phyloP scores from a whole-genome alignment of 53 echinoderm and acorn worm genomes.

The Luidia sarsii region DNA sequence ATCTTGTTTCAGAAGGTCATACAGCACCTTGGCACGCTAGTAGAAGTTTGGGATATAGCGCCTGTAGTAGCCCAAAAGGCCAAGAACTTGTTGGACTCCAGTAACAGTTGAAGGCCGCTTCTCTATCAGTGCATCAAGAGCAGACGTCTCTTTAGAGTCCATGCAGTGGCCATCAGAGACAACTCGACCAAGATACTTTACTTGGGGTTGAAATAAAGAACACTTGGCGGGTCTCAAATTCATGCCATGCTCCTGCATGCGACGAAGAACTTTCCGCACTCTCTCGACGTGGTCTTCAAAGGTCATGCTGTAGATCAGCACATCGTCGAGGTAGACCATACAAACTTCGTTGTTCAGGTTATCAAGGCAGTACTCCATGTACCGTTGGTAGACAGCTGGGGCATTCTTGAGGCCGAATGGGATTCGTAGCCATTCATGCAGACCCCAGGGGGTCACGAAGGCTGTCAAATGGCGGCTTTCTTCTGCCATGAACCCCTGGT shows the following conservation, averaged over 20 bases:
- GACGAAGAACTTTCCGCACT: slow-evolving; percentile 38
- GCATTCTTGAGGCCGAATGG: slow-evolving; percentile 74
- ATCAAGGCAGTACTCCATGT: slow-evolving; percentile 26
- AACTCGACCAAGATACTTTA: slow-evolving; percentile 22
- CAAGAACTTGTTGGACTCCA: too few species aligned
- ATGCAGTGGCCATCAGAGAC: slow-evolving; percentile 47
- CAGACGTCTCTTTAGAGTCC: slow-evolving; percentile 64
- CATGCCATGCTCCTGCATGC: too few species aligned
- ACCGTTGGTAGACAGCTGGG: slow-evolving; percentile 33
- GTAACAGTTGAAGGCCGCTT: too few species aligned
- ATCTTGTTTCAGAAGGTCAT: slow-evolving; percentile 46
- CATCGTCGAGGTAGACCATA: slow-evolving; percentile 38
- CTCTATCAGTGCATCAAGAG: slow-evolving; percentile 46
- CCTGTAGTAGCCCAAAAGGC: too few species aligned
- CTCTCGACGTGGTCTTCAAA: slow-evolving; percentile 46
- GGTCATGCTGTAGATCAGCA: slow-evolving; percentile 25
- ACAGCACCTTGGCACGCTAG: slow-evolving; percentile 35
- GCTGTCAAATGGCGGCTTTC: slow-evolving; percentile 68
- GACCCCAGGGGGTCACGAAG: slow-evolving; percentile 78
- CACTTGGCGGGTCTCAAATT: slow-evolving; percentile 14
- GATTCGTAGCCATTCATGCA: slow-evolving; percentile 69
- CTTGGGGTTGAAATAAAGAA: slow-evolving; percentile 27
- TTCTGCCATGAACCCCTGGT: slow-evolving; percentile 67
- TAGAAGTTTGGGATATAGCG: slow-evolving; percentile 50
- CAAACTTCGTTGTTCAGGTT: slow-evolving; percentile 24